phyloP scores from a whole-genome alignment of 2,113 vertebrate genomes.

The Chionis minor region DNA sequence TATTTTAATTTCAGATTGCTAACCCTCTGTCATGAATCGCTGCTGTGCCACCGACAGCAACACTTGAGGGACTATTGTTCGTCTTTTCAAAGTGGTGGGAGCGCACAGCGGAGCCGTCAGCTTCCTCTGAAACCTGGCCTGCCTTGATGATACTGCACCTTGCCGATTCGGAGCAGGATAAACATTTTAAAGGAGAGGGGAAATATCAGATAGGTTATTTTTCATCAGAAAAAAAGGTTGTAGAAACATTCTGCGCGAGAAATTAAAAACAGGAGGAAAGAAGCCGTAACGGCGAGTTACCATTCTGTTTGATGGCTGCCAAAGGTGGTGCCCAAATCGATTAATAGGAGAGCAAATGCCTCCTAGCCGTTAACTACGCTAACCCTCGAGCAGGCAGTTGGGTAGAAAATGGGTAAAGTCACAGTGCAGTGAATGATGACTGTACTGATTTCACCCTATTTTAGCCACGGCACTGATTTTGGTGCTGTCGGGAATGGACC shows the following conservation, averaged over 20 bases:
- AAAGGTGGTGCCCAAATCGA: background rate
- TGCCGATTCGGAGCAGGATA: background rate
- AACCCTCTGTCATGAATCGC: background rate
- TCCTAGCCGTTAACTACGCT: background rate
- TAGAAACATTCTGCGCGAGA: background rate
- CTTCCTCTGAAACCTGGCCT: constrained; percentile 24
- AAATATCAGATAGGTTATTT: background rate
- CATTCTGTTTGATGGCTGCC: background rate
- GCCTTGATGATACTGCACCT: constrained; percentile 3
- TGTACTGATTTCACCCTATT: background rate
- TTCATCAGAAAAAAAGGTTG: background rate
- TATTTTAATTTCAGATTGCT: constrained; percentile 65
- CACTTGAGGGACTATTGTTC: constrained; percentile 45
- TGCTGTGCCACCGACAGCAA: constrained; percentile 1
- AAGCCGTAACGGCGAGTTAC: background rate
- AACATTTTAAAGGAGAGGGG: constrained; percentile 35
- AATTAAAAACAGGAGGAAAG: background rate
- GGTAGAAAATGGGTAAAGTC: constrained; percentile 4
- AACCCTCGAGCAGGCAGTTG: background rate
- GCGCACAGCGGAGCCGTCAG: background rate
- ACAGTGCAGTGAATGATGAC: background rate
- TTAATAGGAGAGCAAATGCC: background rate
- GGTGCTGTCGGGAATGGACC: background rate
- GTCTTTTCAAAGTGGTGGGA: constrained; percentile 8
- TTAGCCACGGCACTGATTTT: background rate